Percentiles rank a stretch among this genome's conserved stretches.
These are phyloP conservation scores for Hyphantria cunea DNA, from an alignment of 1,140 invertebrate genomes.

Conservation along the genomic window DNA sequence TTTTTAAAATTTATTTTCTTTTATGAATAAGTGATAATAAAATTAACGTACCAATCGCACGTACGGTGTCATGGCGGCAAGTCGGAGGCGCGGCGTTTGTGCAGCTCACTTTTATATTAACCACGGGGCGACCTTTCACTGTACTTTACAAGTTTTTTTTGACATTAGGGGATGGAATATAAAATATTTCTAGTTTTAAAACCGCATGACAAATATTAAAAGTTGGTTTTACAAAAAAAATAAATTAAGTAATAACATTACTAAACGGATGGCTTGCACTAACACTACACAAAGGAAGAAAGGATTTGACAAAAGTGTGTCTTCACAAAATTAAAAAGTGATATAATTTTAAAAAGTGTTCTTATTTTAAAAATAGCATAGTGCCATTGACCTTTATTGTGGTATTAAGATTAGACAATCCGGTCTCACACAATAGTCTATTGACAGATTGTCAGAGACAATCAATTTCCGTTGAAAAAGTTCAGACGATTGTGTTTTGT, in stretches of 20 bases:
- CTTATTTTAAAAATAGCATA: too few relatives aligned
- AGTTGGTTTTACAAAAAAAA: background rate
- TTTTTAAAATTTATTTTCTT: background rate
- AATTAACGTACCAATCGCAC: conserved; percentile 70
- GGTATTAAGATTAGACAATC: too few relatives aligned
- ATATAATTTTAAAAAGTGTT: too few relatives aligned
- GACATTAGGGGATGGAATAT: conserved; percentile 38
- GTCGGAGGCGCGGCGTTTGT: conserved; percentile 66
- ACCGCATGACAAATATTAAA: background rate
- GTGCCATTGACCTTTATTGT: too few relatives aligned
- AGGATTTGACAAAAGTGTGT: background rate
- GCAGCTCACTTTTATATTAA: conserved; percentile 64
- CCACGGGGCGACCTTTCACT: conserved; percentile 69
- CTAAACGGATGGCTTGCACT: background rate
- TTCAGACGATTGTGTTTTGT: too few relatives aligned
- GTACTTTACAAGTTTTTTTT: conserved; percentile 37
- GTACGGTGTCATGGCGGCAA: conserved; percentile 68
- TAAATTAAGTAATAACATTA: background rate
- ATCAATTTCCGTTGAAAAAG: too few relatives aligned
- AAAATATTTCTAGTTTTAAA: background rate
- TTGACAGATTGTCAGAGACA: too few relatives aligned
- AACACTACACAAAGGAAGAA: background rate
- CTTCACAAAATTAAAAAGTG: too few relatives aligned
- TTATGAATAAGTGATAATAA: conserved; percentile 20
- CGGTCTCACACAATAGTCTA: too few relatives aligned